These are phyloP conservation scores for Otolemur garnettii DNA, from an alignment of 2,113 vertebrate species.

Conservation along the genomic window DNA sequence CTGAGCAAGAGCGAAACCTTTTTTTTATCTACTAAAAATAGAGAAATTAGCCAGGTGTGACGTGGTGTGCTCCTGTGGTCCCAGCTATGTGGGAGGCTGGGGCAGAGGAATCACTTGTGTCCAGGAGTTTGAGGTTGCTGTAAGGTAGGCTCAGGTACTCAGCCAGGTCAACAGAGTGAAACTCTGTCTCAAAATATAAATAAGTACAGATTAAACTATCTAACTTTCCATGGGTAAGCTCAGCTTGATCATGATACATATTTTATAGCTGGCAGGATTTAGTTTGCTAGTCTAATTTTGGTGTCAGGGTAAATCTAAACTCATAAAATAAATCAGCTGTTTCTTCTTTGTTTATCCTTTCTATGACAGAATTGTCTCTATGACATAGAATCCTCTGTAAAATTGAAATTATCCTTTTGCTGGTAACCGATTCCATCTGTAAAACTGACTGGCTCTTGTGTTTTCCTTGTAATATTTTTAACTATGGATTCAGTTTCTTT, in stretches of 20 bases:
- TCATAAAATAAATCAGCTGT: not conserved
- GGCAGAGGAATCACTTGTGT: no score
- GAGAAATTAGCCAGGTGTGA: no score
- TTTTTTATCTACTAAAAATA: no score
- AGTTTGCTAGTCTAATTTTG: slow-evolving; percentile 6
- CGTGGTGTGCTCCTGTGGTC: no score
- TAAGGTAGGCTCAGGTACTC: no score
- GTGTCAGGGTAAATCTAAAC: not conserved
- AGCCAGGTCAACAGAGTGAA: no score
- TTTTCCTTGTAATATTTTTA: slow-evolving; percentile 59
- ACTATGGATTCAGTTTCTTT: not conserved
- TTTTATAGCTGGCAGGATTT: not conserved
- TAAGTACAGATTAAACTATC: not conserved
- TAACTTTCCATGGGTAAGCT: not conserved
- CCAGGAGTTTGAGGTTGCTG: no score
- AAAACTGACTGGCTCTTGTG: not conserved
- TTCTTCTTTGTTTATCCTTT: not conserved
- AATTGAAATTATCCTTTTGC: slow-evolving; percentile 35
- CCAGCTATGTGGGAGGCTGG: no score
- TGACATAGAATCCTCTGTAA: slow-evolving; percentile 31
- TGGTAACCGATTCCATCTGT: not conserved
- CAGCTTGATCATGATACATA: not conserved
- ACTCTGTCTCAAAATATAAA: no score
- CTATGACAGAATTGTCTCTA: not conserved
- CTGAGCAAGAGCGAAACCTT: no score